phyloP scores from a whole-genome alignment of 2,113 vertebrate species.

The Herpailurus yagouaroundi region DNA sequence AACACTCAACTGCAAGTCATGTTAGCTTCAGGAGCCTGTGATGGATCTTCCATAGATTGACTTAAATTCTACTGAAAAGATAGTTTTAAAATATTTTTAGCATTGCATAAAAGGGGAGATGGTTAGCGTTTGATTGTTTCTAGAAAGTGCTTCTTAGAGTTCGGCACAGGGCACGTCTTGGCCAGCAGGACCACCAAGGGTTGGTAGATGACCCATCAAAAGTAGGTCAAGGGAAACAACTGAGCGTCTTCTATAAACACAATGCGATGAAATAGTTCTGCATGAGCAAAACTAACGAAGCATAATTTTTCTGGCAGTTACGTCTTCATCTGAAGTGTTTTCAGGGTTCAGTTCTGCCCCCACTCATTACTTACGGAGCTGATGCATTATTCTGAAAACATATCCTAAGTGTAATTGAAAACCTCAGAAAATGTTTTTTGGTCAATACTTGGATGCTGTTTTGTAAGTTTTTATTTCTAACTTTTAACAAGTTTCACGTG shows the following conservation, averaged over 20 bases:
- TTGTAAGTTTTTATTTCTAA: background rate
- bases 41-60: background rate
- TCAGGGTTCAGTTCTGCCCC: background rate
- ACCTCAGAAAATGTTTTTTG: background rate
- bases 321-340: background rate
- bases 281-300: background rate
- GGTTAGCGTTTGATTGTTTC: background rate
- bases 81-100: background rate
- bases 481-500: background rate
- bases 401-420: background rate
- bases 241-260: background rate
- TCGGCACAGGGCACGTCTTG: background rate
- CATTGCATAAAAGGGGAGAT: background rate
- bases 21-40: background rate
- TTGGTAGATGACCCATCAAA: background rate
- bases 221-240: background rate
- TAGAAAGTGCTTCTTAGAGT: background rate
- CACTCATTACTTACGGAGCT: background rate
- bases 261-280: background rate
- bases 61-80: background rate
- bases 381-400: background rate
- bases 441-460: background rate
- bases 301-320: background rate
- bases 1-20: background rate
- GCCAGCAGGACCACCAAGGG: background rate